Conservation (phyloP, 2,113 vertebrate genomes). For the Phocoena phocoena region DNA sequence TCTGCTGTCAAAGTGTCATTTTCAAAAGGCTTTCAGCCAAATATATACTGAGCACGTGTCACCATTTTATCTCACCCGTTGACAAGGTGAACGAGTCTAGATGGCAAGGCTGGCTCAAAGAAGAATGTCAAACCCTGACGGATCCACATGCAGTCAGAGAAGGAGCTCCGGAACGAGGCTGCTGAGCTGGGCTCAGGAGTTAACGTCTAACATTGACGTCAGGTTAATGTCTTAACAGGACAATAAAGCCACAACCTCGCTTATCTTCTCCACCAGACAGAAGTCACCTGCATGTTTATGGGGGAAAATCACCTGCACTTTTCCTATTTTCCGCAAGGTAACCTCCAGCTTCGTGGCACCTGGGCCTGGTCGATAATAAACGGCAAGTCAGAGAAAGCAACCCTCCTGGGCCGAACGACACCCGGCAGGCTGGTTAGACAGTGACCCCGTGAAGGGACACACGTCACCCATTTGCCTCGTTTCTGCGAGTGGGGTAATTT, state of each 20-base stretch:
- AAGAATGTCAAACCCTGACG: too few relatives aligned
- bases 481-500: background rate
- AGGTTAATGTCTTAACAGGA: too few relatives aligned
- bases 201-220: fast-evolving
- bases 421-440: background rate
- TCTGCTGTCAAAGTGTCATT: background rate
- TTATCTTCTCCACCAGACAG: background rate
- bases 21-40: background rate
- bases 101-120: background rate
- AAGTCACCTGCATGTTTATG: background rate
- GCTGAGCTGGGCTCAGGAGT: too few relatives aligned
- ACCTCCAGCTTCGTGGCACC: fast-evolving
- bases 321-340: too few relatives aligned
- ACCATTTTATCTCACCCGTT: background rate
- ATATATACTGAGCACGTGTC: background rate
- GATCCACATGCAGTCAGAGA: background rate
- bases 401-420: fast-evolving
- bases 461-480: fast-evolving
- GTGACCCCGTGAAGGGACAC: background rate
- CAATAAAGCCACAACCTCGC: background rate
- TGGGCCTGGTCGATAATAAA: background rate
- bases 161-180: fast-evolving
- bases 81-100: background rate
- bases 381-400: background rate
- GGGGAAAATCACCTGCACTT: background rate